Conservation (phyloP, 2,888 invertebrate species). For the Spialia ferax region DNA sequence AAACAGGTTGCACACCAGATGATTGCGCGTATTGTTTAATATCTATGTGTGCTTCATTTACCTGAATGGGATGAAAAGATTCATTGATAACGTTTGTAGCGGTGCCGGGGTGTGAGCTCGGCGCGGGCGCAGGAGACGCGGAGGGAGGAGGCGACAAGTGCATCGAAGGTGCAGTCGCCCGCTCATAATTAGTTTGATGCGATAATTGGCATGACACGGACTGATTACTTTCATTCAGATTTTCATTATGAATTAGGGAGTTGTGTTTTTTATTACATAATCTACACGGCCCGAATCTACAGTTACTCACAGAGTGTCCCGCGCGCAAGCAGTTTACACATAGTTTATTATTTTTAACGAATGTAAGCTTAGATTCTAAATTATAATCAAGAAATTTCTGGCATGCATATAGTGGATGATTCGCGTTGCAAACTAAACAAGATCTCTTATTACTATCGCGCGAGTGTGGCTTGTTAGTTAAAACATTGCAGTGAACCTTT, state of each 20-base stretch:
- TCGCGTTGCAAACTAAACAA: constrained; percentile 19
- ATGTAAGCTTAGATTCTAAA: constrained; percentile 7
- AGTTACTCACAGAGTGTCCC: not conserved
- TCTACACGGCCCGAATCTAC: constrained; percentile 18
- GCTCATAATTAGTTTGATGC: constrained; percentile 4
- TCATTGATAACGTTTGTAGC: not conserved
- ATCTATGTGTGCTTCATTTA: constrained; percentile 14
- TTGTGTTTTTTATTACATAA: constrained; percentile 22
- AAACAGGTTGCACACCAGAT: constrained; percentile 36
- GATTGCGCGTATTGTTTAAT: constrained; percentile 9
- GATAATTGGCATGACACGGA: constrained; percentile 1
- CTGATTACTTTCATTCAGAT: not conserved
- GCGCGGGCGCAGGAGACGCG: not conserved
- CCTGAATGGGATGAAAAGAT: constrained; percentile 8
- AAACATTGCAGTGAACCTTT: constrained; percentile 8
- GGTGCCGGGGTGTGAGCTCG: not conserved
- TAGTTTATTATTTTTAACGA: constrained; percentile 14
- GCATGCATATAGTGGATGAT: constrained; percentile 15
- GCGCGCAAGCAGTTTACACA: constrained; percentile 16
- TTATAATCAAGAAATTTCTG: constrained; percentile 9
- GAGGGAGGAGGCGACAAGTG: not conserved
- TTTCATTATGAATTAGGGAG: constrained; percentile 6
- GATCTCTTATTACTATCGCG: constrained; percentile 3
- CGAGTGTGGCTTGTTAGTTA: constrained; percentile 5
- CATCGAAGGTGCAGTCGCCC: not conserved